phyloP scores from a whole-genome alignment of 2,797 vertebrate species.

The Sebastes elongatus region DNA sequence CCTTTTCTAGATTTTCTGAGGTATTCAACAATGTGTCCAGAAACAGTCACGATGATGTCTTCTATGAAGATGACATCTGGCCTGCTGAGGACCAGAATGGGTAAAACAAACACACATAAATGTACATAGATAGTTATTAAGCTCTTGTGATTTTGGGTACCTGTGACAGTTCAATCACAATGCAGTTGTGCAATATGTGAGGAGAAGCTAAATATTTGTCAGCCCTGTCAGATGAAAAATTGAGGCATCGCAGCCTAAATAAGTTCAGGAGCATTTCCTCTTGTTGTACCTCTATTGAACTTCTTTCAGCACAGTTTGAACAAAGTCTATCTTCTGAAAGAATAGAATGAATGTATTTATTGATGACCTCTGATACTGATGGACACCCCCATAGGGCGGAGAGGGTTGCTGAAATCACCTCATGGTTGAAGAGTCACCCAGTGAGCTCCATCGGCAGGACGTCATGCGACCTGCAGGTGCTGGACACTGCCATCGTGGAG shows the following conservation, averaged over 20 bases:
- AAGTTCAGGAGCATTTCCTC: not conserved
- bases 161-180: not conserved
- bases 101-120: constrained; percentile 69
- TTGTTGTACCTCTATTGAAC: not conserved
- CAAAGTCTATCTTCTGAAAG: not conserved
- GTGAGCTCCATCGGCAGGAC: constrained; percentile 91
- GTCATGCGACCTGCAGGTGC: constrained; percentile 95
- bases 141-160: not conserved
- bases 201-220: not conserved
- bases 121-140: not conserved
- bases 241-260: not conserved
- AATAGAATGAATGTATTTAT: not conserved
- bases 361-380: not conserved
- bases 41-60: constrained; percentile 94
- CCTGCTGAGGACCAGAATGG: constrained; percentile 92
- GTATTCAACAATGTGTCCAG: constrained; percentile 90
- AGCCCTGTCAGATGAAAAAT: not conserved
- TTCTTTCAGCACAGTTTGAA: not conserved
- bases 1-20: constrained; percentile 87
- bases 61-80: constrained; percentile 99
- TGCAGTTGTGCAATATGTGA: not conserved
- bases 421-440: constrained; percentile 93
- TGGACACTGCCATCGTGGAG: constrained; percentile 92
- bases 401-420: constrained; percentile 92
- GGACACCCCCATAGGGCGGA: constrained; percentile 83